Percentiles rank a stretch among this genome's conserved stretches.
Conservation (phyloP, 2,113 vertebrate genomes). For the Spermophilus dauricus region DNA sequence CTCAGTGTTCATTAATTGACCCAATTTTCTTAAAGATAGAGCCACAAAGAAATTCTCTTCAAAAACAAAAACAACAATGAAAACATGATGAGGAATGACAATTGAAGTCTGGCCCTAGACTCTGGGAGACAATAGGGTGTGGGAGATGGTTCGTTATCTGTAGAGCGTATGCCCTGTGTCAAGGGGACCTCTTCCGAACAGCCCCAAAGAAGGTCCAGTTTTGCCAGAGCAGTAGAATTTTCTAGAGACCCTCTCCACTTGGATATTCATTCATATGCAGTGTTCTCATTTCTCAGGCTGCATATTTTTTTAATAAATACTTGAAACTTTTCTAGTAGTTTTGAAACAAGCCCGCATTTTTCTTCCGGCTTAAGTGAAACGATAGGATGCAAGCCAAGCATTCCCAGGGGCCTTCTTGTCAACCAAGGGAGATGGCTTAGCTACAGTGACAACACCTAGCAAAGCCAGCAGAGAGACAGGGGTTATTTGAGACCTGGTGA, state of each 20-base stretch:
- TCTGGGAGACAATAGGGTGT: not conserved
- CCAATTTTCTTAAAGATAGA: conserved; percentile 16
- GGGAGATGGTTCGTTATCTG: not conserved
- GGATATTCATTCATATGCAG: not conserved
- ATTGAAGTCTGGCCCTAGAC: not conserved
- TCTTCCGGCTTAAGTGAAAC: not conserved
- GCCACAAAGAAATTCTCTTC: not conserved
- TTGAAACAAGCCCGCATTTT: not conserved
- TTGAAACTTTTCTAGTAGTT: conserved; percentile 2
- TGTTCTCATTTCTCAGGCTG: not conserved
- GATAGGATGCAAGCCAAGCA: not conserved
- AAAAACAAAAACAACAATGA: not conserved
- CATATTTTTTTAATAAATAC: not conserved
- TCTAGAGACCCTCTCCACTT: not conserved
- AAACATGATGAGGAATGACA: not conserved
- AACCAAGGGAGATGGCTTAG: not conserved
- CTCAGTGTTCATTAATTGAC: not conserved
- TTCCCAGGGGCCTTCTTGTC: not conserved
- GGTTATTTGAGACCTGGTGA: not conserved
- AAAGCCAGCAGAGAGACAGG: not conserved
- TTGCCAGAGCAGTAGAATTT: not conserved
- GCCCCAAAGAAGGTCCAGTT: not conserved
- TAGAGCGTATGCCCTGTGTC: not conserved
- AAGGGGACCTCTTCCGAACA: not conserved
- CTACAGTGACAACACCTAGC: not conserved